Percentiles rank a stretch among this genome's conserved stretches.
phyloP scores from a whole-genome alignment of 2,113 vertebrate genomes.

The Alligator sinensis region DNA sequence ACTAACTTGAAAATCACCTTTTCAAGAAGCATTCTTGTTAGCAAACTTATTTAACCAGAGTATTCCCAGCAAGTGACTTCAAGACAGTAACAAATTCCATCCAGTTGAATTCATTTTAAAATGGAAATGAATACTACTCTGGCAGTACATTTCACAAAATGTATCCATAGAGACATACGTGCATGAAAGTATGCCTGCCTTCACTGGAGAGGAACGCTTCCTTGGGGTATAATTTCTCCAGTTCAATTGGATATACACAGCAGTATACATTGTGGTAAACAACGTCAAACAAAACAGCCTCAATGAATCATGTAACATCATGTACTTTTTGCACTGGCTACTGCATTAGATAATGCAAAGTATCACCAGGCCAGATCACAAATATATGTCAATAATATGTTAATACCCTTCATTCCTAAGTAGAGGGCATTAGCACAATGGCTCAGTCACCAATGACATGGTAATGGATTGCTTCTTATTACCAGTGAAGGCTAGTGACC shows the following conservation, averaged over 20 bases:
- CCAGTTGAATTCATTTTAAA: background rate
- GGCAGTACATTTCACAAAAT: background rate
- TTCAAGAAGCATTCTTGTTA: background rate
- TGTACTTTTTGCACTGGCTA: background rate
- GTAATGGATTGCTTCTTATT: background rate
- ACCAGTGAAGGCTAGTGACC: background rate
- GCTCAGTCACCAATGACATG: accelerated
- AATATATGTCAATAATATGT: background rate
- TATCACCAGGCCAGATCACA: background rate
- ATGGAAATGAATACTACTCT: background rate
- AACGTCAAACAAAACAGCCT: background rate
- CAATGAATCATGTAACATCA: background rate
- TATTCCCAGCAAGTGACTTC: background rate
- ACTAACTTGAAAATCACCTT: background rate
- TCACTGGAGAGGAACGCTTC: background rate
- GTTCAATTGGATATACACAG: background rate
- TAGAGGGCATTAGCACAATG: background rate
- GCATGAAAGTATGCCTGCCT: background rate
- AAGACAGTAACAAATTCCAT: background rate
- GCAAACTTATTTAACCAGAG: background rate
- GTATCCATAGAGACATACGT: background rate
- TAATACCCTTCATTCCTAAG: background rate
- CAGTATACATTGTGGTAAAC: background rate
- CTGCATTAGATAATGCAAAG: background rate
- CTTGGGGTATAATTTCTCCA: background rate